phyloP scores from a whole-genome alignment of 35 echinoderm and acorn worm species.

The Apostichopus japonicus region DNA sequence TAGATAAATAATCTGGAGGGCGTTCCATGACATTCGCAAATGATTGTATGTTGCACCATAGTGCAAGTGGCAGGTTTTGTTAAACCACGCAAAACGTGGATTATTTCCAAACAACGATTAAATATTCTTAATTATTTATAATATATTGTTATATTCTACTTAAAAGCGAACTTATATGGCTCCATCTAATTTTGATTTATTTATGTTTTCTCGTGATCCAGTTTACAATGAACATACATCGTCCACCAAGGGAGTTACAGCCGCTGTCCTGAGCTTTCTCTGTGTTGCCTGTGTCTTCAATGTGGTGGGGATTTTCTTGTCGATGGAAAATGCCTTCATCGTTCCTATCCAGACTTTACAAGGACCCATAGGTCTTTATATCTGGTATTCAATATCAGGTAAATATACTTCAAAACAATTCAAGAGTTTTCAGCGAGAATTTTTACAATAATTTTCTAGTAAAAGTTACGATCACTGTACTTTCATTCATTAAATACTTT shows the following conservation, averaged over 20 bases:
- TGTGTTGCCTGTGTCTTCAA: slow-evolving; percentile 29
- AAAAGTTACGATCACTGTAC: no score
- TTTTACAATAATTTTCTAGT: no score
- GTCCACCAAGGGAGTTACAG: not conserved
- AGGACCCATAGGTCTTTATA: slow-evolving; percentile 25
- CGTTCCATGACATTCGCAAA: no score
- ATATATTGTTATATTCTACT: no score
- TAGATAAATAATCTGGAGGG: no score
- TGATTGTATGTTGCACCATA: no score
- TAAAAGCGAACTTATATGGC: not conserved
- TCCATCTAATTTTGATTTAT: not conserved
- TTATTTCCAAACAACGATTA: no score
- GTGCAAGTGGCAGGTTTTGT: no score
- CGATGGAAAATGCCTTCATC: slow-evolving; percentile 29
- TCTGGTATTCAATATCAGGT: slow-evolving; percentile 24
- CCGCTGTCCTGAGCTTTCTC: not conserved
- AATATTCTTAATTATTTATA: no score
- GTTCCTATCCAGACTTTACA: slow-evolving; percentile 12
- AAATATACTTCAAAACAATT: not conserved
- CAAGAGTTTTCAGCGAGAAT: no score
- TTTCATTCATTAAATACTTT: no score
- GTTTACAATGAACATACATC: not conserved
- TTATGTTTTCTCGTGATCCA: not conserved
- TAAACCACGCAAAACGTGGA: no score
- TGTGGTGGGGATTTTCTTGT: slow-evolving; percentile 11